Percentiles rank a stretch among this genome's conserved stretches.
phyloP scores from a whole-genome alignment of 2,888 invertebrate genomes.

The Caenorhabditis doughertyi region DNA sequence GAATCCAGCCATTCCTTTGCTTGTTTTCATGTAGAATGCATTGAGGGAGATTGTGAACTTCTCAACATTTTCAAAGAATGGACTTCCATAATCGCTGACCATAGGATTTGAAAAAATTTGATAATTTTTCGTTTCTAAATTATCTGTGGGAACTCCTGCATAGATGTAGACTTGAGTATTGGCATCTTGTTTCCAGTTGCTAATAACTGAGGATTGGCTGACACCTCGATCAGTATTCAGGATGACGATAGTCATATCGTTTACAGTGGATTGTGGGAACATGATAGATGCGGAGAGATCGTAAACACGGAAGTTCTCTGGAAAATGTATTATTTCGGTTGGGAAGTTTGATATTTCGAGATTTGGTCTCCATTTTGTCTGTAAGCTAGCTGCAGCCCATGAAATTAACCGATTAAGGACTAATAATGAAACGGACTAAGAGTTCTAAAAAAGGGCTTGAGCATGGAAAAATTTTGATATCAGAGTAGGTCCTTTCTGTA shows the following conservation, averaged over 20 bases:
- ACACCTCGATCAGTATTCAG: neutral
- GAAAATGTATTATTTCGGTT: too few species aligned
- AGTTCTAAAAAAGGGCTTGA: too few species aligned
- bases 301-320: slow-evolving; percentile 29
- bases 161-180: neutral
- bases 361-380: neutral
- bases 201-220: neutral
- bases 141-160: neutral
- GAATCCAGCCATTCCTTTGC: neutral
- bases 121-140: neutral
- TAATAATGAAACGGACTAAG: too few species aligned
- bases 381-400: too few species aligned
- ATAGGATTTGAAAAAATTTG: slow-evolving; percentile 7
- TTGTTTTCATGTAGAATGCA: slow-evolving; percentile 5
- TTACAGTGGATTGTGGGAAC: neutral
- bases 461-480: too few species aligned
- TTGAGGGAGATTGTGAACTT: neutral
- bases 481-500: too few species aligned
- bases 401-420: too few species aligned
- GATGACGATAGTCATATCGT: neutral
- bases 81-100: neutral
- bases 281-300: neutral
- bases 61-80: neutral
- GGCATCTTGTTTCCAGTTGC: neutral
- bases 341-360: neutral